Percentiles rank a stretch among this genome's conserved stretches.
Evolutionary conservation across 2,113 vertebrate genomes (phyloP).

Genomic region (Osmerus mordax): DNA sequence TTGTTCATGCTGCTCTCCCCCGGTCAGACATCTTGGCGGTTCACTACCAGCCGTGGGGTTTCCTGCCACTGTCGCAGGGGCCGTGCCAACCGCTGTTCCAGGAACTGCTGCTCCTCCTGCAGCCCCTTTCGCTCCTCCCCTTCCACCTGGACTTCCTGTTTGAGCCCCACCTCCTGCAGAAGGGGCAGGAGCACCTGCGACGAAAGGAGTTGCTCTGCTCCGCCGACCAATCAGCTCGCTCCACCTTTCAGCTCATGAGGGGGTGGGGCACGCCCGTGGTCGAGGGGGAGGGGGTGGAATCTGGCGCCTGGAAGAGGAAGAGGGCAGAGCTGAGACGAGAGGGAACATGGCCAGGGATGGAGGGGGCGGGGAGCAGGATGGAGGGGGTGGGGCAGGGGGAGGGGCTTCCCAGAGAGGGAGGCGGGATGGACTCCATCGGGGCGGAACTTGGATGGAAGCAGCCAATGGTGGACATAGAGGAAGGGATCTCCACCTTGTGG

Average conservation of each 20-base stretch:
- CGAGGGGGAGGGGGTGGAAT: slow-evolving; percentile 39
- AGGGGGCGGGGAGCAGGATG: slow-evolving; percentile 15
- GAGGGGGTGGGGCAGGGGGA: slow-evolving; percentile 8
- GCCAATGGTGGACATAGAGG: slow-evolving; percentile 18
- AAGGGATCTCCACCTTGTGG: slow-evolving; percentile 35
- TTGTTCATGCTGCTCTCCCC: background rate
- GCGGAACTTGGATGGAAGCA: slow-evolving; percentile 6
- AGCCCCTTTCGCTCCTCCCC: slow-evolving; percentile 91
- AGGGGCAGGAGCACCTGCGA: slow-evolving; percentile 83
- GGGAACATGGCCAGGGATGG: slow-evolving; percentile 56
- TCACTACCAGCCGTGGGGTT: slow-evolving; percentile 88
- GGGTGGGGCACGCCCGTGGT: slow-evolving; percentile 64
- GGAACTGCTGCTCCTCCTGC: slow-evolving; percentile 91
- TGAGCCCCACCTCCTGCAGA: slow-evolving; percentile 85
- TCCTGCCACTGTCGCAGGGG: slow-evolving; percentile 84
- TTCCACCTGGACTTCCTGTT: slow-evolving; percentile 94
- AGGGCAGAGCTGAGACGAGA: slow-evolving; percentile 45
- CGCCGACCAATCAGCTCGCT: slow-evolving; percentile 79
- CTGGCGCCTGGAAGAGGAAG: background rate
- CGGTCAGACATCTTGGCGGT: slow-evolving; percentile 83
- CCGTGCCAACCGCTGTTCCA: slow-evolving; percentile 84
- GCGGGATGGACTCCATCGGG: slow-evolving; percentile 6
- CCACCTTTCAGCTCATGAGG: slow-evolving; percentile 91
- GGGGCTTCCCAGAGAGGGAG: slow-evolving; percentile 16
- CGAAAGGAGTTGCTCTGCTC: slow-evolving; percentile 87